Percentiles rank a stretch among this genome's conserved stretches.
Conservation (phyloP, 2,113 vertebrate species). For the Otolemur garnettii region DNA sequence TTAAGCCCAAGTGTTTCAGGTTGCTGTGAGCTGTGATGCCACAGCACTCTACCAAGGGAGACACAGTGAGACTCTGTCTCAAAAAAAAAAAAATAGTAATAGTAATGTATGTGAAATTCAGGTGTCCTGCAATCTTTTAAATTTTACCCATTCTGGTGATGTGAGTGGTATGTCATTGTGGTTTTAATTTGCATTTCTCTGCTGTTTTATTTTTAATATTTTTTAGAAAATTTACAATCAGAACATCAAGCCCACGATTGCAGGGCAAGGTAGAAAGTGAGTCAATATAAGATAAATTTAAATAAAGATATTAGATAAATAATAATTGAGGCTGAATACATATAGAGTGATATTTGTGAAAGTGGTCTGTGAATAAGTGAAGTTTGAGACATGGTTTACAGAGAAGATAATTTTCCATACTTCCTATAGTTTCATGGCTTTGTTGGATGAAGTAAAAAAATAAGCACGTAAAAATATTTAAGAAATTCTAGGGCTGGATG, state of each 20-base stretch:
- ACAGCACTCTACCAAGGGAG: too few relatives aligned
- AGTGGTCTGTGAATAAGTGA: background rate
- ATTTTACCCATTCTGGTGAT: background rate
- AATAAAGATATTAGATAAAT: conserved; percentile 28
- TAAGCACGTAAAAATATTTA: background rate
- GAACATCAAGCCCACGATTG: background rate
- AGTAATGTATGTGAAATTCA: background rate
- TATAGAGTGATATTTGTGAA: background rate
- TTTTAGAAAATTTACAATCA: conserved; percentile 14
- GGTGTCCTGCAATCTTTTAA: background rate
- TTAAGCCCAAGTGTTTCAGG: too few relatives aligned
- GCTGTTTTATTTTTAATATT: conserved; percentile 16
- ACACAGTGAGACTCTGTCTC: too few relatives aligned
- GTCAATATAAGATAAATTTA: conserved; percentile 28
- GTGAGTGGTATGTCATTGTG: background rate
- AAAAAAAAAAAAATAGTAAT: too few relatives aligned
- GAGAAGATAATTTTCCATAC: conserved; percentile 25
- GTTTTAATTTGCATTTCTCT: background rate
- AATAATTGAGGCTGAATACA: background rate
- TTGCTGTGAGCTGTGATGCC: too few relatives aligned
- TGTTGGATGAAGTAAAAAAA: background rate
- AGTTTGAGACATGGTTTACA: background rate
- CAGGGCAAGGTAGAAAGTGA: background rate
- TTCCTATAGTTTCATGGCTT: background rate
- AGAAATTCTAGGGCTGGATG: background rate